Base-by-base conservation (phyloP, 1,140 invertebrate genomes). In the Branchinecta lynchi region DNA sequence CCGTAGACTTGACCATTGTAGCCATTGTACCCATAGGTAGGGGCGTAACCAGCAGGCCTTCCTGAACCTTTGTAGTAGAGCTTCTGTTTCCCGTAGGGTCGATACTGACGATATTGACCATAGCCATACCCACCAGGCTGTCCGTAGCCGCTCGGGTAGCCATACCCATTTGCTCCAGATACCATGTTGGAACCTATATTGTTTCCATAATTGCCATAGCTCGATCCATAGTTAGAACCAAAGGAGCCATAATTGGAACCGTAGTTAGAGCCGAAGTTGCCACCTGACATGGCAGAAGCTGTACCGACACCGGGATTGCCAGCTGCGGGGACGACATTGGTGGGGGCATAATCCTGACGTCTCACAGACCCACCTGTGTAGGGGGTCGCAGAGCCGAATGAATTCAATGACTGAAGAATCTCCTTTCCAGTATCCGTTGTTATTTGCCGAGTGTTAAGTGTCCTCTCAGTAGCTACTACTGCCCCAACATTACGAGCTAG, bases 241-340 rank as follows among this genome's bases (percentile, higher is more conserved):
- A 60, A 60, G 12, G 51, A 60, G 51, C 51, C 51, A 51, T 51
- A 51, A n/a, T n/a, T 51, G 9, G 46, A 51, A n/a, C 46, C 46
- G 51, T 60, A 60, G 6, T 60, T 60, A 20, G 51, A 6, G 17
- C 2, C 51, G 17, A 15, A 60, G 17, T 12, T 60, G 2, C 51
- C 51, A 60, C 17, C 12, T 60, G 51, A 32, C 32, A 32, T 32
- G 32, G 32, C 32, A 32, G 32, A 32, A 32, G 32, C 2, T 32
- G 32, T 32, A 32, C 32, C 32, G 32, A 32, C 32, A 1, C 32
- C 32, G 1, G 32, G 2, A 32, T 32, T 32, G 32, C 32, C 32
- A 32, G 32, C 5, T 32, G 32, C 2, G 32, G 32, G 32, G 32
- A 32, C 5, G 32, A 32, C 6, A 60, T 60, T 6, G 51, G 17